Evolutionary conservation across 2,797 vertebrate genomes (phyloP).

Genomic region (Oreochromis grahami): DNA sequence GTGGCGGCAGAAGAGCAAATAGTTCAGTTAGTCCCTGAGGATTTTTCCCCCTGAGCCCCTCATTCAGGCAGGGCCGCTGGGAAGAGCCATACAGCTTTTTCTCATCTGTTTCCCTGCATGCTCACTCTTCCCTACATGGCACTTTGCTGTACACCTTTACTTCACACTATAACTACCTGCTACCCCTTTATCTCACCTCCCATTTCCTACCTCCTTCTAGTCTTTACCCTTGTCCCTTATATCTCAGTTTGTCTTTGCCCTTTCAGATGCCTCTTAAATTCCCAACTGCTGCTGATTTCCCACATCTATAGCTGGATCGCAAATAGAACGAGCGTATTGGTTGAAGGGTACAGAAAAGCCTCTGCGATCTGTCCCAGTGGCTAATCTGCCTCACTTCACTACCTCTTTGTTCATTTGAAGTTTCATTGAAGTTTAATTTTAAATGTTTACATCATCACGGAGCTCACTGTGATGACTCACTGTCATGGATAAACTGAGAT

Average conservation of each 20-base stretch:
- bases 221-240: not conserved
- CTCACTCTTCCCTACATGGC: not conserved
- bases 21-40: conserved; percentile 52
- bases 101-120: not conserved
- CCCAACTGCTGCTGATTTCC: not conserved
- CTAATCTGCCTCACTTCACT: not conserved
- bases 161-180: not conserved
- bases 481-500: not conserved
- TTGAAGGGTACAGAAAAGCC: not conserved
- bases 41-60: conserved; percentile 36
- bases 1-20: conserved; percentile 43
- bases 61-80: not conserved
- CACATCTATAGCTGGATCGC: not conserved
- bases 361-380: not conserved
- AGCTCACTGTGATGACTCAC: not conserved
- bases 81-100: not conserved
- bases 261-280: not conserved
- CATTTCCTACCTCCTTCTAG: not conserved
- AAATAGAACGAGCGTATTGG: not conserved
- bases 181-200: not conserved
- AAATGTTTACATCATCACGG: not conserved
- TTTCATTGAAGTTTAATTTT: not conserved
- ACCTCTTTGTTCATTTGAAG: not conserved
- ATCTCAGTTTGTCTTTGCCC: not conserved
- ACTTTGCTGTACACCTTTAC: not conserved